These are phyloP conservation scores for Phoeniculus purpureus DNA, from an alignment of 2,797 vertebrate species.

Conservation along the genomic window DNA sequence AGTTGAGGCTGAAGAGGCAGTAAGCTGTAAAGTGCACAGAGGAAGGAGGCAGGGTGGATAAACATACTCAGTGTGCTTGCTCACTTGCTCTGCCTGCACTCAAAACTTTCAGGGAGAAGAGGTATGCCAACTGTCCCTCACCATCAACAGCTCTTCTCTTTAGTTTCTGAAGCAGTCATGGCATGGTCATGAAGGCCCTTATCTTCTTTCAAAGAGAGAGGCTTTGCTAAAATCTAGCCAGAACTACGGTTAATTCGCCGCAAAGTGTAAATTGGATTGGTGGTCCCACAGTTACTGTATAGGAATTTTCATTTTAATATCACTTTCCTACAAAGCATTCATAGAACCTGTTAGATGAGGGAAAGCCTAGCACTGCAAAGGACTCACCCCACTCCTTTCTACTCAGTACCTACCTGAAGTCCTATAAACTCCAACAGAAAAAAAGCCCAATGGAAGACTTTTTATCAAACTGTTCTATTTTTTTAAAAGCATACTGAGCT, in stretches of 20 bases:
- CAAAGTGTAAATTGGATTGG: neutral
- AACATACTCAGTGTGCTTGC: neutral
- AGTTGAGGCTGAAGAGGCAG: neutral
- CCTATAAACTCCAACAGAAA: neutral
- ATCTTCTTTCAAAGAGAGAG: neutral
- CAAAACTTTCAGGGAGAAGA: neutral
- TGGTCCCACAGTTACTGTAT: neutral
- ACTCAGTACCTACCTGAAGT: neutral
- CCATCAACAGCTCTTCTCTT: neutral
- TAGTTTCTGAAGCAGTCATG: neutral
- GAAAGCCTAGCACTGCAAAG: neutral
- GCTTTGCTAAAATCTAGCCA: neutral
- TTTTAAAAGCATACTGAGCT: neutral
- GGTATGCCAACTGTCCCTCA: accelerated
- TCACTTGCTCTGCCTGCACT: neutral
- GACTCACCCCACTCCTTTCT: neutral
- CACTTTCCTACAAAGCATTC: neutral
- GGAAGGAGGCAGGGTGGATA: neutral
- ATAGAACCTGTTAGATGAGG: neutral
- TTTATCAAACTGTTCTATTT: accelerated
- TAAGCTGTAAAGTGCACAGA: neutral
- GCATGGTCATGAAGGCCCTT: neutral
- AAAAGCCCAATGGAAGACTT: neutral
- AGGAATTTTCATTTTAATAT: neutral
- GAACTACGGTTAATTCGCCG: neutral